Evolutionary conservation across 2,113 vertebrate genomes (phyloP).

Genomic region (Ammodytes marinus): DNA sequence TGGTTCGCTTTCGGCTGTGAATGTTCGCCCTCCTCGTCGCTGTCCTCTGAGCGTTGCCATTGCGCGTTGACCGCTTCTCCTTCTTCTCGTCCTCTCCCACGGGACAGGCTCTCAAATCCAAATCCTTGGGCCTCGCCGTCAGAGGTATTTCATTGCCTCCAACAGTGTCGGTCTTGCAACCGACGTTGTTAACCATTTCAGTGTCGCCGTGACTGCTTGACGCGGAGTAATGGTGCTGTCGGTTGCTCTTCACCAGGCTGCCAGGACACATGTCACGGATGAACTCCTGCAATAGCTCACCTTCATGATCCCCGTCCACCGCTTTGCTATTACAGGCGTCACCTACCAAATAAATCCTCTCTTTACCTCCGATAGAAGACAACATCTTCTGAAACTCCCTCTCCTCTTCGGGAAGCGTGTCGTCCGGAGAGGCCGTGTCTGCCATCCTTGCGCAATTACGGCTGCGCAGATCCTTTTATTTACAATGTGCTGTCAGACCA

Average conservation of each 20-base stretch:
- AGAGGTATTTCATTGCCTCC: constrained; percentile 17
- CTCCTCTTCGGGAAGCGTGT: constrained; percentile 58
- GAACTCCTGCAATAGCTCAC: constrained; percentile 75
- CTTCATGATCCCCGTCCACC: constrained; percentile 45
- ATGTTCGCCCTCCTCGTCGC: constrained; percentile 21
- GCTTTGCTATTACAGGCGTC: constrained; percentile 58
- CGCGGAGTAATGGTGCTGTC: neutral
- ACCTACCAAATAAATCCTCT: constrained; percentile 80
- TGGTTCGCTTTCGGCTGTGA: constrained; percentile 62
- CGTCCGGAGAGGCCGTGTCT: constrained; percentile 1
- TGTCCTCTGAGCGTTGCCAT: constrained; percentile 27
- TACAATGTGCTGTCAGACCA: neutral
- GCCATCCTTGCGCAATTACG: constrained; percentile 51
- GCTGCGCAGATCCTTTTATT: neutral
- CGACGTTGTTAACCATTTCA: neutral
- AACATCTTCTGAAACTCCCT: constrained; percentile 76
- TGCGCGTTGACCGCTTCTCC: neutral
- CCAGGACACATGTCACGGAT: constrained; percentile 75
- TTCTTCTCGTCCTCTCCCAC: neutral
- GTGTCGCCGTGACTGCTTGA: neutral
- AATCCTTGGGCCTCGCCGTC: constrained; percentile 18
- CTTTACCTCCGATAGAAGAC: constrained; percentile 78
- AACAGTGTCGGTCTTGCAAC: neutral
- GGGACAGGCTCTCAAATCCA: constrained; percentile 3
- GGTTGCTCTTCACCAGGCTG: neutral